Base-by-base conservation (phyloP, 2,888 invertebrate species). In the Eurois occulta region DNA sequence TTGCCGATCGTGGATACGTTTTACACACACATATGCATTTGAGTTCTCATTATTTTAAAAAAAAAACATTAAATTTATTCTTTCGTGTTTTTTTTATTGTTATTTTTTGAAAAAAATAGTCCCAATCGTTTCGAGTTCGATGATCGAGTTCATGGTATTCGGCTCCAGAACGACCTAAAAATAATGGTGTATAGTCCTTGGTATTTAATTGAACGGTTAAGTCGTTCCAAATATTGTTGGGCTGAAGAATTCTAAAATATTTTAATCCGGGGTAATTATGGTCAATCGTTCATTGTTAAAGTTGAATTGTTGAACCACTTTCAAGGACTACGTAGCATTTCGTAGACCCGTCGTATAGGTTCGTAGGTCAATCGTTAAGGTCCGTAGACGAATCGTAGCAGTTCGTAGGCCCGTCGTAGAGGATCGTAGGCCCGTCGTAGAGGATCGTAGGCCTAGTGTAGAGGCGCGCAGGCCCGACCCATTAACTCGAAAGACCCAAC, bases 331-430 rank as follows among this genome's bases (percentile, higher is more conserved):
- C 58, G 73, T 60, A 74, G 55, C 24, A 0, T 8, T 35, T 72
- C 38, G 75, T 73, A 60, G 28, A 18, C 7, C 24, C 21, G 6
- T 8, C 18, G 60, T 74, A 48, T 72, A 21, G 21, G 35, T 5
- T 55, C 65, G 65, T 79, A 68, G 60, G n/a, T 16, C 21, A 46
- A 62, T 41, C 79, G n/a, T 68, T 78, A 48, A 48, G 11, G n/a
- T 24, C n/a, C 76, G 65, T 66, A 66, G 55, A 13, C 48, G 18
- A 8, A 18, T 18, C 18, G 35, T 58, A 77, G 66, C 5, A 4
- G 11, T 7, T 58, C 35, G 74, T 60, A 58, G 21, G 16, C 10
- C 28, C 7, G 8, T 11, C 16, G 58, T 60, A 46, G 24, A 24
- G 52, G 52, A 28, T 41, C 16, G 62, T 21, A 75, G 52, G 4